phyloP scores from a whole-genome alignment of 2,888 invertebrate species.

The Labia minor region DNA sequence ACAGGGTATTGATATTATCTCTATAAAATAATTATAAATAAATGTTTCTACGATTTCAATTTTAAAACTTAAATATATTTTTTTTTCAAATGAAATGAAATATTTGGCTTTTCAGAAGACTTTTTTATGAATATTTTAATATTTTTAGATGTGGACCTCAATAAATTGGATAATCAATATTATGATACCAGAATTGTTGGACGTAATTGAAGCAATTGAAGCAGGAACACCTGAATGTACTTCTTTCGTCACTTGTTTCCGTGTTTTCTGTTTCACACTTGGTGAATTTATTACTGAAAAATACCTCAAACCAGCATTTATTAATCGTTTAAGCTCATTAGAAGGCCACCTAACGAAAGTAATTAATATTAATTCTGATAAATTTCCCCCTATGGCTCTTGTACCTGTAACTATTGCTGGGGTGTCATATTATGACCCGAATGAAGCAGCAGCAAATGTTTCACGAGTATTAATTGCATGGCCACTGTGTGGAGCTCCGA shows the following conservation, averaged over 20 bases:
- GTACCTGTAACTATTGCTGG: background rate
- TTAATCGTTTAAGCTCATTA: background rate
- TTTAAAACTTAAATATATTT: no score
- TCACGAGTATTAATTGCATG: conserved; percentile 37
- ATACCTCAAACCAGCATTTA: background rate
- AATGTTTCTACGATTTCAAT: no score
- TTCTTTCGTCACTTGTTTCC: background rate
- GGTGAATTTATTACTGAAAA: background rate
- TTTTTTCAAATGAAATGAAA: no score
- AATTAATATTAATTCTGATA: background rate
- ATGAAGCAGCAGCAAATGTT: background rate
- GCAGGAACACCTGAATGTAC: background rate
- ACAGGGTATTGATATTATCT: no score
- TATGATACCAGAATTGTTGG: background rate
- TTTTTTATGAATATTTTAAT: no score
- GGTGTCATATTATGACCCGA: background rate
- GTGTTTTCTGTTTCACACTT: background rate
- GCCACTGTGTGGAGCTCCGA: conserved; percentile 42
- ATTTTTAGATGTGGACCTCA: background rate
- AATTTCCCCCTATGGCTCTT: background rate
- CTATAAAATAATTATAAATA: no score
- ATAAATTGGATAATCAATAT: background rate
- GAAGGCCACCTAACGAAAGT: background rate
- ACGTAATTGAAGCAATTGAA: background rate
- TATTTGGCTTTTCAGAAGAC: no score